phyloP scores from a whole-genome alignment of 2,113 vertebrate genomes.

The Apaloderma vittatum region DNA sequence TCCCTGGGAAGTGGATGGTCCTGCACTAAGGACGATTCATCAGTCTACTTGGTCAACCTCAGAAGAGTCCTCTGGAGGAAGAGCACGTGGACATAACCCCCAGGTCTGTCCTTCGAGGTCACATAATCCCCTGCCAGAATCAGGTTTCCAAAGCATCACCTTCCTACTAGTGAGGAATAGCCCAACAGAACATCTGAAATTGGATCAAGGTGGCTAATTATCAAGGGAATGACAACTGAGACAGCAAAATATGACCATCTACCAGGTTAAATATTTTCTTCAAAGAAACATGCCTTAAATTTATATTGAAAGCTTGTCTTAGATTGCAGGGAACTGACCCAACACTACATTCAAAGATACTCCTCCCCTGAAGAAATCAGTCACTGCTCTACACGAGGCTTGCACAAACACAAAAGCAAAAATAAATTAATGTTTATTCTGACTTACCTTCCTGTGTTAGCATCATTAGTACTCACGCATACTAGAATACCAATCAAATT shows the following conservation, averaged over 20 bases:
- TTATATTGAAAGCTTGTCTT: conserved; percentile 35
- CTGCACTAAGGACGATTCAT: fast-evolving
- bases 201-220: conserved; percentile 41
- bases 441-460: background rate
- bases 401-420: background rate
- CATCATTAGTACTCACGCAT: background rate
- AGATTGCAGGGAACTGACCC: conserved; percentile 48
- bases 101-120: background rate
- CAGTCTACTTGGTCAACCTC: background rate
- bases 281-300: conserved; percentile 40
- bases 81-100: background rate
- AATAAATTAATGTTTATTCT: background rate
- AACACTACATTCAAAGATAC: conserved; percentile 7
- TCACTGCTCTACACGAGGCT: background rate
- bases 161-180: background rate
- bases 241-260: conserved; percentile 50
- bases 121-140: background rate
- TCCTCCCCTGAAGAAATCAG: conserved; percentile 47
- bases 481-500: background rate
- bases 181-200: conserved; percentile 1
- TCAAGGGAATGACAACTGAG: conserved; percentile 32
- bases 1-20: background rate
- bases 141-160: background rate
- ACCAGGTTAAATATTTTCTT: conserved; percentile 48
- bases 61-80: background rate